Base-by-base conservation (phyloP, 2,113 vertebrate species). In the Nymphicus hollandicus region DNA sequence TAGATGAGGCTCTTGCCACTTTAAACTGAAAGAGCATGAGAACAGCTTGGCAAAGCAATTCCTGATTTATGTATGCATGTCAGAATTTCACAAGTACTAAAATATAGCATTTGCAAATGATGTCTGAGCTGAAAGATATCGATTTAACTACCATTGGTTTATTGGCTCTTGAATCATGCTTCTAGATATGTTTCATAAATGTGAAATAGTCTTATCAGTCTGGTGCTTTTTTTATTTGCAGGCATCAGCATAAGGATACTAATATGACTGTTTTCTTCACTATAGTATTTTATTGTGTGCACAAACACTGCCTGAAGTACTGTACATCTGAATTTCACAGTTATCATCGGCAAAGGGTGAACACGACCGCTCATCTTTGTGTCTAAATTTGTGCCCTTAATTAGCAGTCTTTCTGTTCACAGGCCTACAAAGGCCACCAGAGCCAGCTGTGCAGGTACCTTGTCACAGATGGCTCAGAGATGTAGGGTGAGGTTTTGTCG, bases 21-120 rank as follows among this genome's bases (percentile, higher is more conserved):
- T 93, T 49, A 90, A 88, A 68, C 28, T 39, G 58, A n/a, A 88
- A 60, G 29, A 81, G 19, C 33, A n/a, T 4, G 50, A 90, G 79
- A 96, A 77, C 50, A 88, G 72, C 81, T 93, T 96, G 92, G 79
- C 76, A 79, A 73, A 94, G 39, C 8, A 69, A 92, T 68, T 91
- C 61, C 66, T 81, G 80, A 90, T 84, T 96, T 90, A 88, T 81
- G 73, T 47, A 93, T 92, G 82, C 83, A 22, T 83, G 73, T 93
- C 93, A 97, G 90, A 82, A 52, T 86, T 96, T 96, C 86, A 88
- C 72, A 81, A 91, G 88, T 84, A 46, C 88, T 92, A 91, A 95
- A 96, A 96, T 93, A 84, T 0, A 84, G 35, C 86, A 41, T 76
- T 83, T 84, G 77, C 73, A 90, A 81, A 73, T 78, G 92, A 74